Base-by-base conservation (phyloP, 2,797 vertebrate species). In the Falco naumanni region DNA sequence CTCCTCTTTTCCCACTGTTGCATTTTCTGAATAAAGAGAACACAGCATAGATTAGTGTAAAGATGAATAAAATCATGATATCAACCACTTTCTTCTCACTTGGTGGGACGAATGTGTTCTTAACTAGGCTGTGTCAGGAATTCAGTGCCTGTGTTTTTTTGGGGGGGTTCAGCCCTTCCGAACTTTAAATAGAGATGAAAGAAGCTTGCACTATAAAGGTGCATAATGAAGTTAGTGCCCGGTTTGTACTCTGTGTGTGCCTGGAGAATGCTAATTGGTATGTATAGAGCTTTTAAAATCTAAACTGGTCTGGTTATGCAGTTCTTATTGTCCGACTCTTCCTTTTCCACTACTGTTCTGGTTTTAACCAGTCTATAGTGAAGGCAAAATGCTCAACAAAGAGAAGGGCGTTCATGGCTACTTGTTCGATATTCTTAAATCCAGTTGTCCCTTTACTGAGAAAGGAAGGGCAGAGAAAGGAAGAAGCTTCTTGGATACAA, bases 291-390 rank as follows among this genome's bases (percentile, higher is more conserved):
- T 82, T 83, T 70, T 39, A 66, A 60, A 80, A 54, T 45, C 33
- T 14, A 33, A 66, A 84, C 29, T 2, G 4, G 18, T 54, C 39
- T 82, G 47, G 17, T 16, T 82, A 17, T 45, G 16, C 31, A 13
- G 19, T 16, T 78, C 53, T 68, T 66, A 9, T 16, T 47, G 10
- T 59, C 31, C 41, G 39, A 8, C 8, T 66, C 39, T 11, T 39
- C 10, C 2, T 18, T 41, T 39, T 24, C 29, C 2, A 1, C 28
- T 45, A 6, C 25, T 15, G 1, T 17, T 9, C 19, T 76, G 6
- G 5, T 33, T 87, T 77, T 87, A 64, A 64, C 31, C 20, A 37
- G n/a, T 25, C 9, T 71, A 4, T 18, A 34, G 13, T 20, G 56
- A 11, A 50, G 14, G 39, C 29, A 75, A 50, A 59, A 7, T 21